Conservation (phyloP, 2,888 invertebrate species). For the Trissolcus japonicus region DNA sequence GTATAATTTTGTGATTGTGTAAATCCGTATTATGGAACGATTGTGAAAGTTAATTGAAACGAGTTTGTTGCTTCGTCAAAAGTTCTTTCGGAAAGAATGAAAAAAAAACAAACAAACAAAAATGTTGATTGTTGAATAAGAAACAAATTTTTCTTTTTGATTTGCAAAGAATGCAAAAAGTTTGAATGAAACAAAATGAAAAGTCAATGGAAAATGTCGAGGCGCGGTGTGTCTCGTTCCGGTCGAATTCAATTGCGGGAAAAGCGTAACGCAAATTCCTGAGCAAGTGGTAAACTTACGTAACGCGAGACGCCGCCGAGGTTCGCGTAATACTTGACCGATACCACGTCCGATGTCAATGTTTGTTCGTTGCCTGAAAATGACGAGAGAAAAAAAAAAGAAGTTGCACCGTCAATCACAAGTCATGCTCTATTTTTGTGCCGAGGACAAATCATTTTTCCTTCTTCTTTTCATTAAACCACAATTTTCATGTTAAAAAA, state of each 20-base stretch:
- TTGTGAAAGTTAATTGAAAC: no score
- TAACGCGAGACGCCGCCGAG: slow-evolving; percentile 40
- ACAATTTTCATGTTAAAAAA: slow-evolving; percentile 2
- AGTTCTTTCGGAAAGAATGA: no score
- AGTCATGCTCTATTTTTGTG: slow-evolving; percentile 18
- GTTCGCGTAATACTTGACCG: slow-evolving; percentile 38
- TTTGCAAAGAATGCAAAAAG: neutral
- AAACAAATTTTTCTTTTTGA: neutral
- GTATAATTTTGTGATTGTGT: no score
- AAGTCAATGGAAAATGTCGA: slow-evolving; percentile 19
- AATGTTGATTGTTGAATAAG: neutral
- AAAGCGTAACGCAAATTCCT: slow-evolving; percentile 50
- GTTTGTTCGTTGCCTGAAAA: slow-evolving; percentile 1
- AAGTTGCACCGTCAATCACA: neutral
- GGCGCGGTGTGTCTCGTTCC: slow-evolving; percentile 35
- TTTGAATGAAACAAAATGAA: slow-evolving; percentile 22
- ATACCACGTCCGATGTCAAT: slow-evolving; percentile 15
- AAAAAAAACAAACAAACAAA: neutral
- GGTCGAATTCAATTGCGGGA: slow-evolving; percentile 43
- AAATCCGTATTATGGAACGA: no score
- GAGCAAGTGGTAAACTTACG: slow-evolving; percentile 27
- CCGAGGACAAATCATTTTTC: slow-evolving; percentile 6
- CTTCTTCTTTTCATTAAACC: neutral
- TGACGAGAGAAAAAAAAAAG: no score
- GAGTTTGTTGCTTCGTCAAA: no score